Percentiles rank a stretch among this genome's conserved stretches.
These are phyloP conservation scores for Sicus ferrugineus DNA, from an alignment of 2,888 invertebrate genomes.

Conservation along the genomic window DNA sequence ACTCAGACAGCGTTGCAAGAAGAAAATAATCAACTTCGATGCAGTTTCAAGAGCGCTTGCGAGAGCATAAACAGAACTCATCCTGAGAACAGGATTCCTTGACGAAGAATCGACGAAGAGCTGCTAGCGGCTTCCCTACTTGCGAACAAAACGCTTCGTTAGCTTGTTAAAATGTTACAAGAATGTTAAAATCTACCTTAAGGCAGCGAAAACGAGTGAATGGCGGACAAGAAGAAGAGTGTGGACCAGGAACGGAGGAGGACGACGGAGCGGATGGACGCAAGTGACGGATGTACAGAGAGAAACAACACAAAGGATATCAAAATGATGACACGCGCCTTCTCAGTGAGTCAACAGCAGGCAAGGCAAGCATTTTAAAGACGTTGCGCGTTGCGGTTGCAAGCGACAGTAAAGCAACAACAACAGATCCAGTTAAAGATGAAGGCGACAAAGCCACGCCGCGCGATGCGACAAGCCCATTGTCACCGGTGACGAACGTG, in stretches of 20 bases:
- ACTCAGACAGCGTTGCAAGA: too few species aligned
- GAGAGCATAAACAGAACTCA: constrained; percentile 1
- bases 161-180: constrained; percentile 32
- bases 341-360: not conserved
- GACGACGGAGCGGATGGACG: not conserved
- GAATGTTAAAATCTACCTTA: constrained; percentile 30
- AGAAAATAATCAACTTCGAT: too few species aligned
- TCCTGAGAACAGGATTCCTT: constrained; percentile 35
- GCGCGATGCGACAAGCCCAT: not conserved
- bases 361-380: not conserved
- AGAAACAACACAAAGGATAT: not conserved
- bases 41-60: too few species aligned
- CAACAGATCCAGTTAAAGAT: not conserved
- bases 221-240: too few species aligned
- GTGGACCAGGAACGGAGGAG: not conserved
- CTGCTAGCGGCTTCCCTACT: constrained; percentile 29
- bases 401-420: constrained; percentile 6
- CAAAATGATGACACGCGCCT: constrained; percentile 22
- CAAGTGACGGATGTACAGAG: not conserved
- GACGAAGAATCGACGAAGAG: constrained; percentile 36
- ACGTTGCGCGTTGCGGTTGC: constrained; percentile 11
- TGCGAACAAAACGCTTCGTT: constrained; percentile 37
- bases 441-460: not conserved
- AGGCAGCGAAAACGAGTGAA: constrained; percentile 11
- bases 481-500: constrained; percentile 3